Conservation (phyloP, 2,113 vertebrate species). For the Sander vitreus region DNA sequence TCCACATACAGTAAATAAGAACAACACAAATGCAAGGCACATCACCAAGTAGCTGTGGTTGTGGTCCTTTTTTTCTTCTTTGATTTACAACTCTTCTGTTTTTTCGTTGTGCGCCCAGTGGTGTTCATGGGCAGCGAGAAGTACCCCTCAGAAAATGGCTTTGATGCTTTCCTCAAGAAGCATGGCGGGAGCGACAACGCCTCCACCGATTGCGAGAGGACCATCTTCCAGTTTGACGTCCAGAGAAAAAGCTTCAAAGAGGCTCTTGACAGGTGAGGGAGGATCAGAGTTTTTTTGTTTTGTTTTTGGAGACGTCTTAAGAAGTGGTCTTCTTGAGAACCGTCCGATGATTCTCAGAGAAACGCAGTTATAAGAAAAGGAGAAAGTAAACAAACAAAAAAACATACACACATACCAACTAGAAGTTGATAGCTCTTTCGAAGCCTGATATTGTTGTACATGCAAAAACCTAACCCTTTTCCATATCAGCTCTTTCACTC, state of each 20-base stretch:
- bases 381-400: not conserved
- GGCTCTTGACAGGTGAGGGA: slow-evolving; percentile 92
- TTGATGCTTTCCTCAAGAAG: slow-evolving; percentile 97
- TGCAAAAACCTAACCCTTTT: not conserved
- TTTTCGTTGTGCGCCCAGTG: slow-evolving; percentile 83
- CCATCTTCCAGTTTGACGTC: slow-evolving; percentile 97
- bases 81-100: not conserved
- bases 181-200: slow-evolving; percentile 97
- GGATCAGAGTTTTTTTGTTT: slow-evolving; percentile 22
- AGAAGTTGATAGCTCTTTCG: not conserved
- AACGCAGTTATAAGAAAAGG: slow-evolving; percentile 13
- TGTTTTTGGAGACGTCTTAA: slow-evolving; percentile 16
- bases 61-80: not conserved
- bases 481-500: too few relatives aligned
- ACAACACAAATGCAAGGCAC: slow-evolving; percentile 13
- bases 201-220: slow-evolving; percentile 96
- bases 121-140: slow-evolving; percentile 99
- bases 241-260: slow-evolving; percentile 96
- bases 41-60: not conserved
- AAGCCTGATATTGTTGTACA: not conserved
- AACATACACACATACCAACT: not conserved
- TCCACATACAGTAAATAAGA: slow-evolving; percentile 27
- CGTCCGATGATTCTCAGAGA: slow-evolving; percentile 26
- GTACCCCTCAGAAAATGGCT: slow-evolving; percentile 97
- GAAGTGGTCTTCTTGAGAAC: slow-evolving; percentile 13